A percentile compares a stretch with the other conserved stretches of the same genome.
phyloP scores from a whole-genome alignment of 2,113 vertebrate genomes.

The Amazona vittata region DNA sequence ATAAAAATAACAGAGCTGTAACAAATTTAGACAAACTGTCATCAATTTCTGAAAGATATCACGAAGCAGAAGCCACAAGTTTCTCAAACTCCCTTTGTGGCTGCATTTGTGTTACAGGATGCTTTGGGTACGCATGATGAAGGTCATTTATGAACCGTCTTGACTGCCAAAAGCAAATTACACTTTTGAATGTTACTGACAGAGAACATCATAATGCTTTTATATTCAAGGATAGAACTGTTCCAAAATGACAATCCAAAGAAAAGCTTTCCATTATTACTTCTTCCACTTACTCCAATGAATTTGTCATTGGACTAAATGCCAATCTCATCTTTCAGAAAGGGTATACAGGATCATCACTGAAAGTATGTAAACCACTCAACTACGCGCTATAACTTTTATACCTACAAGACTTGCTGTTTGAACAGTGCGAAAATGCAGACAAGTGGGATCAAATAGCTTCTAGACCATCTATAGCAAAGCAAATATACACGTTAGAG shows the following conservation, averaged over 20 bases:
- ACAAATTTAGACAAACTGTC: neutral
- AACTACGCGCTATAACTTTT: neutral
- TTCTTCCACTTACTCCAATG: neutral
- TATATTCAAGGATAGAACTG: neutral
- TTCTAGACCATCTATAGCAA: neutral
- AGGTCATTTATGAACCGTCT: neutral
- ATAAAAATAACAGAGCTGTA: neutral
- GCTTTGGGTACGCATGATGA: neutral
- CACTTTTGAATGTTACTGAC: neutral
- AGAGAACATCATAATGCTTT: neutral
- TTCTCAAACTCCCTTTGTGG: neutral
- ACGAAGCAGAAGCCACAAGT: neutral
- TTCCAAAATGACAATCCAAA: conserved; percentile 2
- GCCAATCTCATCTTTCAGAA: neutral
- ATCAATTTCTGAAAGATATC: neutral
- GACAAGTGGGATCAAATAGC: neutral
- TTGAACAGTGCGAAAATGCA: neutral
- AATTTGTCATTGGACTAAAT: neutral
- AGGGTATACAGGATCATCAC: neutral
- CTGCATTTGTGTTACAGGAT: neutral
- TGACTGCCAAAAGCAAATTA: conserved; percentile 30
- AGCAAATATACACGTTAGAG: neutral
- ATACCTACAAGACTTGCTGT: neutral
- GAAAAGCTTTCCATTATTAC: conserved; percentile 20
- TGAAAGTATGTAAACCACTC: neutral